Base-by-base conservation (phyloP, 2,113 vertebrate genomes). In the Pagrus major region DNA sequence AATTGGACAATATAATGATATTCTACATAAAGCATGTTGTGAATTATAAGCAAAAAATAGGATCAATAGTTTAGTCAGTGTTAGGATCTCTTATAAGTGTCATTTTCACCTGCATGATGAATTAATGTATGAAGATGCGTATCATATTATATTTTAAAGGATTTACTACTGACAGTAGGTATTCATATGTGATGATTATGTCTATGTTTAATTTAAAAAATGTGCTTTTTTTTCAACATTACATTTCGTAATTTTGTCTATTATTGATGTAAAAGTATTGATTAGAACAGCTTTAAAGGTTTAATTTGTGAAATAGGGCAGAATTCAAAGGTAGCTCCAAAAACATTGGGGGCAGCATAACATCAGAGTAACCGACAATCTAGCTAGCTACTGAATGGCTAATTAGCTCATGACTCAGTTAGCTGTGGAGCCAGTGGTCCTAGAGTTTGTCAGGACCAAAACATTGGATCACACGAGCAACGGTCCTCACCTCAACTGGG, bases 221-320 rank as follows among this genome's bases (percentile, higher is more conserved):
- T 41, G 27, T 41, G 18, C 11, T 9, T n/a, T n/a, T n/a, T n/a
- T n/a, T n/a, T n/a, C n/a, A n/a, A 74, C 16, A 16, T 27, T 21
- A 42, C 25, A 52, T 11, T 10, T 61, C 15, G 18, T 42, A 25
- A 61, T 70, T 37, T 54, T 10, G 31, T 21, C 16, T 9, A 63
- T 20, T 37, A 16, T 42, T 71, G 21, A 6, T 33, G 33, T 41
- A 23, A 71, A 29, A 41, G 51, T 54, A 23, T 18, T 52, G 12
- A 80, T 72, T 23, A 79, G 60, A 29, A 42, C 35, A 49, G 35
- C 46, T 72, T 76, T 39, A 64, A 21, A 61, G 14, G 5, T n/a
- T n/a, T n/a, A n/a, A n/a, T n/a, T n/a, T n/a, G n/a, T n/a, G n/a
- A n/a, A n/a, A n/a, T n/a, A n/a, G n/a, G n/a, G n/a, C n/a, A n/a